A percentile compares a stretch with the other conserved stretches of the same genome.
Conservation (phyloP, 2,888 invertebrate genomes). For the Myopa testacea region DNA sequence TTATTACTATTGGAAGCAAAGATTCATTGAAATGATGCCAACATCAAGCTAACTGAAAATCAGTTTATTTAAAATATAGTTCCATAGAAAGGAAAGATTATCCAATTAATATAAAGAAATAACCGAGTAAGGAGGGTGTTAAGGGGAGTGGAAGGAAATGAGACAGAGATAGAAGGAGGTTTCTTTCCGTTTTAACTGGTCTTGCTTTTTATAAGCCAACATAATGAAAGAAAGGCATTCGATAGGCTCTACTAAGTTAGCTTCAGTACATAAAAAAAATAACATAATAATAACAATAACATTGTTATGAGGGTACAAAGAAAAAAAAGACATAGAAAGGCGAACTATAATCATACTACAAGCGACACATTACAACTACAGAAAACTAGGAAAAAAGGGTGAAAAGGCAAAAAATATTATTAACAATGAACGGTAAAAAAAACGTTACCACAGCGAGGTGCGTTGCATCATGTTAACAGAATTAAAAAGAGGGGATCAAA, state of each 20-base stretch:
- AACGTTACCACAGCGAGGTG: not conserved
- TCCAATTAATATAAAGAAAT: not conserved
- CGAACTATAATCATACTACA: no score
- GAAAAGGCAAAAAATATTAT: not conserved
- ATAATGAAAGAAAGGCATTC: constrained; percentile 6
- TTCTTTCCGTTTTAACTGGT: no score
- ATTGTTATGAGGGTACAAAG: constrained; percentile 10
- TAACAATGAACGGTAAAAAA: constrained; percentile 1
- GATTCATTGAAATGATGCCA: constrained; percentile 29
- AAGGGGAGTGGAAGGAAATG: not conserved
- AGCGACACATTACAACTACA: no score
- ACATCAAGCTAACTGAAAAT: not conserved
- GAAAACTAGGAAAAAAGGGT: not conserved
- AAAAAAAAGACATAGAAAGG: not conserved
- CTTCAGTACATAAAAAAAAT: not conserved
- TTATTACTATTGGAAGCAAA: constrained; percentile 8
- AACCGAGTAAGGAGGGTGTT: not conserved
- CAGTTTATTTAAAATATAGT: not conserved
- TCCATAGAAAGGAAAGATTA: not conserved
- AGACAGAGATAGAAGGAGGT: not conserved
- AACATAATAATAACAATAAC: not conserved
- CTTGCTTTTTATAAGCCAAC: not conserved
- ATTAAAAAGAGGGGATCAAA: no score
- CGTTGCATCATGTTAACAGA: not conserved
- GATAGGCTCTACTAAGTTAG: constrained; percentile 10